Evolutionary conservation across 2,888 invertebrate species (phyloP), one percentile per base, ranked within the genome.

Genomic region (Sesamia inferens): DNA sequence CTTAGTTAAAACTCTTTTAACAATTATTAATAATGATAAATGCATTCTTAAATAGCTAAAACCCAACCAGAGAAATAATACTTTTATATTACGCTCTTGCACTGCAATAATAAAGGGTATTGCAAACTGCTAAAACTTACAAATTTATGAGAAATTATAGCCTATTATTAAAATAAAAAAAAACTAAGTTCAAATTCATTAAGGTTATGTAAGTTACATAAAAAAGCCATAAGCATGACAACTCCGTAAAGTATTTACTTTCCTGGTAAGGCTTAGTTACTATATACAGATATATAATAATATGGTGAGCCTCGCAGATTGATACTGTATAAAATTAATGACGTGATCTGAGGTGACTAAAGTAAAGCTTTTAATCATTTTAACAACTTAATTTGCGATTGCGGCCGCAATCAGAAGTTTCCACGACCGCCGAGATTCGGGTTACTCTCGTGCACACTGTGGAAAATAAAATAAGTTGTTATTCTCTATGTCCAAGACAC

Each of bases 361-460:
- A 83, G 85, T 88, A 87, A 89, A 89, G 86, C 87, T 90, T 86
- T 74, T 47, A 79, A 78, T 74, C 71, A 79, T 83, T 77, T 71
- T 79, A 82, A 63, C 68, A 83, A 82, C 68, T 76, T 71, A 63
- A 71, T 72, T 79, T 66, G 74, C 66, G 63, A 74, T 74, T 78
- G 74, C 65, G 72, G 75, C 77, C 58, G 71, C 76, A 88, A 93
- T 96, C 96, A 97, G 92, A 96, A 97, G 93, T 96, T 97, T 78
- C 92, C 96, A 85, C 96, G 95, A 71, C 95, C 94, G 31, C 78
- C 79, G 83, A 96, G 92, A 88, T 93, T 96, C 78, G 97, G 97
- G 89, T 97, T 96, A 92, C 97, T 97, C 94, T 97, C 97, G 93
- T 97, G 97, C 88, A 97, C 97, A 92, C 97, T 97, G 97, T 39